Conservation (phyloP, 2,797 vertebrate genomes). For the Pelodytes ibericus region DNA sequence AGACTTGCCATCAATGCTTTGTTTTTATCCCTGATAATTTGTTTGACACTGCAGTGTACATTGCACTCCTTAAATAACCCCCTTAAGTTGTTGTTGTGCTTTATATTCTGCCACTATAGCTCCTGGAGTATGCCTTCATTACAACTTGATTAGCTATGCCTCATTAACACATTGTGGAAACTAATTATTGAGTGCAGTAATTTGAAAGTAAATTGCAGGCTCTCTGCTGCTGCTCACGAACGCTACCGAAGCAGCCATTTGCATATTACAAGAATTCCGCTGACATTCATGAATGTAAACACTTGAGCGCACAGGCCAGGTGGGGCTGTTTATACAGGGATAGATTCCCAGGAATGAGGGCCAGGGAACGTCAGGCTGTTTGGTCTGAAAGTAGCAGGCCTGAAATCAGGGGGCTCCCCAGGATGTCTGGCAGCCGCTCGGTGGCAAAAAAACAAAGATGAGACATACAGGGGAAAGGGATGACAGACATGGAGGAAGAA, state of each 20-base stretch:
- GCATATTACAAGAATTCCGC: constrained; percentile 19
- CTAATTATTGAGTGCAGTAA: constrained; percentile 34
- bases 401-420: too few species aligned
- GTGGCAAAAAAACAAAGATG: too few species aligned
- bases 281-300: background rate
- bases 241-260: constrained; percentile 23
- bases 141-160: constrained; percentile 19
- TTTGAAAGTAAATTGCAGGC: constrained; percentile 33
- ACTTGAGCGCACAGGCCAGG: background rate
- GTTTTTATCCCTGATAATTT: too few species aligned
- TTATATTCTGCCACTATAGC: background rate
- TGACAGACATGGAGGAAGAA: too few species aligned
- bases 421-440: too few species aligned
- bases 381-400: too few species aligned
- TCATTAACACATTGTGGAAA: constrained; percentile 23
- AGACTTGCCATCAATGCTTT: too few species aligned
- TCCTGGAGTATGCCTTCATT: constrained; percentile 16
- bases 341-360: background rate
- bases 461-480: too few species aligned
- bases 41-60: background rate
- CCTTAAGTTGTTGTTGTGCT: background rate
- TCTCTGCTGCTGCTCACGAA: constrained; percentile 16
- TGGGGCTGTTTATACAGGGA: background rate
- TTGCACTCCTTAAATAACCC: constrained; percentile 24
- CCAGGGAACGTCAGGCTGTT: too few species aligned